phyloP scores from a whole-genome alignment of 2,888 invertebrate genomes.

The Drosophila suboccidentalis region DNA sequence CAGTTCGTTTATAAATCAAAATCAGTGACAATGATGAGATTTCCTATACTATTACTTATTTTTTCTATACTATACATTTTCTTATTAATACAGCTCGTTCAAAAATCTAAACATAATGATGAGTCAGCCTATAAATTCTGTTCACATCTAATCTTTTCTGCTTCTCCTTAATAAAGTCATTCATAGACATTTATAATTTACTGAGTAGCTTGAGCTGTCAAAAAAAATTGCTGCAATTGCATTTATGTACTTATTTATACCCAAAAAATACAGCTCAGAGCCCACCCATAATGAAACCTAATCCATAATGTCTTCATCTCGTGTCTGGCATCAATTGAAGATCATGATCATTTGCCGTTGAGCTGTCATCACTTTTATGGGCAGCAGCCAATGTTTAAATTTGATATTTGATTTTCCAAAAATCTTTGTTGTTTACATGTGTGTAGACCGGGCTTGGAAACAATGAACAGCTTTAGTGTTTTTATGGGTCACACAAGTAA shows the following conservation, averaged over 20 bases:
- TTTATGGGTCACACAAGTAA: slow-evolving; percentile 41
- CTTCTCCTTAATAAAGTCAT: background rate
- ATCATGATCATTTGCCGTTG: slow-evolving; percentile 28
- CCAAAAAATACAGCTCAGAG: background rate
- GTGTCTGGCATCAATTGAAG: slow-evolving; percentile 13
- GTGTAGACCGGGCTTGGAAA: slow-evolving; percentile 42
- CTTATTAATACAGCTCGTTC: no score
- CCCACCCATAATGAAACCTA: slow-evolving; percentile 14
- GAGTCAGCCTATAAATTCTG: background rate
- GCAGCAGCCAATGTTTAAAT: no score
- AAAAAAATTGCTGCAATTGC: background rate
- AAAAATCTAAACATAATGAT: no score
- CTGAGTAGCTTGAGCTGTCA: background rate
- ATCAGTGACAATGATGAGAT: no score
- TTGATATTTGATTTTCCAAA: slow-evolving; percentile 39
- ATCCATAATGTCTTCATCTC: slow-evolving; percentile 42
- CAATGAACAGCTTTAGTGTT: slow-evolving; percentile 50
- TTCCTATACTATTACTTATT: no score
- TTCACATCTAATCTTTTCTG: background rate
- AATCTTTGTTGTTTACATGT: slow-evolving; percentile 11
- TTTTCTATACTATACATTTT: no score
- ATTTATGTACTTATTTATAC: background rate
- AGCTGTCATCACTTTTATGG: slow-evolving; percentile 52
- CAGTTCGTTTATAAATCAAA: no score
- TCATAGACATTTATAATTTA: background rate